Evolutionary conservation across 2,113 vertebrate species (phyloP), one percentile per base, ranked within the genome.

Genomic region (Ornithorhynchus anatinus): DNA sequence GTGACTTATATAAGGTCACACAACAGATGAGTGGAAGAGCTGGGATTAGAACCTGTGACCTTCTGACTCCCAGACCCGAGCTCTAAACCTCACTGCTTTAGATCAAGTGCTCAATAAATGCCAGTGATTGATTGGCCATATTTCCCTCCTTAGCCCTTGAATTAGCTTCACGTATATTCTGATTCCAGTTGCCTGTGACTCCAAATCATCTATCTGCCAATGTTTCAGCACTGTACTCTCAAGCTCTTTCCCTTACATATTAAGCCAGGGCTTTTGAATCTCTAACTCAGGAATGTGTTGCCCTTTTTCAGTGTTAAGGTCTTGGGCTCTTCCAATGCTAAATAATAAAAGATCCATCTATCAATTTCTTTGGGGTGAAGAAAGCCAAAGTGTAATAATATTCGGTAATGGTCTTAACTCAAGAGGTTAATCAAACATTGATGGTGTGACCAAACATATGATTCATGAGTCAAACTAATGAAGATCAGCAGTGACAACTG

Each of bases 401-500:
- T 59, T 78, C 74, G 73, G 40, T 76, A 80, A 79, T 54, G 45
- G 44, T 73, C 68, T 51, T 44, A 63, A 27, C 20, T 62, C 27
- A 35, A 61, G 60, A 69, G 33, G 75, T 86, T 90, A 72, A 82
- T 80, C 82, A 84, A 80, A 65, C 19, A 68, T 62, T 72, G 44
- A 59, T 42, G 70, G 12, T 81, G 22, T 67, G 62, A 69, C 20
- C 65, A 53, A 44, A 73, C 44, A 51, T 47, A 31, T 77, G 27
- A 51, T 75, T 88, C 65, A 77, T 79, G 72, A 45, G 39, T 79
- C 62, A 87, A 73, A 80, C 57, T 59, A 38, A 38, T 6, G 25
- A 29, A 8, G 45, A 77, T 48, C 44, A 61, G 23, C 53, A 71
- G 12, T 5, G 40, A 72, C 36, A 61, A 35, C 56, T 44, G 52